Evolutionary conservation across 2,797 vertebrate species (phyloP).

Genomic region (Enteromius fasciolatus): DNA sequence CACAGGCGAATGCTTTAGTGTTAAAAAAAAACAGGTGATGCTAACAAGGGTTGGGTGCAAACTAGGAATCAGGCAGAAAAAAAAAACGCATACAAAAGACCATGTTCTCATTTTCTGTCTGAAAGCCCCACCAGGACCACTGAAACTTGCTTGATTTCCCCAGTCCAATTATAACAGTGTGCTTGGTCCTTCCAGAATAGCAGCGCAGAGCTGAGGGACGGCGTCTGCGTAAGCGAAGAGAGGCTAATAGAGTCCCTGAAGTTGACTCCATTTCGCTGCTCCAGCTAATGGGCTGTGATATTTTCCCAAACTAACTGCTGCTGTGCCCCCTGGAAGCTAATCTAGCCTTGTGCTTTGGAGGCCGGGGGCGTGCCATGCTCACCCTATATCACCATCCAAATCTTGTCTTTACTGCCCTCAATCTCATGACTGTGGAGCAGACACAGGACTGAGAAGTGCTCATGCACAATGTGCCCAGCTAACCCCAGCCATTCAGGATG

Average conservation of each 20-base stretch:
- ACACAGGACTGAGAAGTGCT: conserved; percentile 52
- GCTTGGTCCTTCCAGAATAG: conserved; percentile 87
- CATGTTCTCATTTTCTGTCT: conserved; percentile 76
- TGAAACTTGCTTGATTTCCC: conserved; percentile 95
- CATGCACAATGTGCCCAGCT: conserved; percentile 60
- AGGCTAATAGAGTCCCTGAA: conserved; percentile 94
- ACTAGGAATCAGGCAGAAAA: conserved; percentile 45
- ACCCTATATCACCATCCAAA: conserved; percentile 37
- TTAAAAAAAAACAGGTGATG: conserved; percentile 71
- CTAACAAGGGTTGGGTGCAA: conserved; percentile 64
- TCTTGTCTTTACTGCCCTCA: conserved; percentile 4
- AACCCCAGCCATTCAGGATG: conserved; percentile 72
- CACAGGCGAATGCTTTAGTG: conserved; percentile 65
- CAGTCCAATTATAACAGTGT: conserved; percentile 93
- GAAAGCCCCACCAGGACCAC: conserved; percentile 84
- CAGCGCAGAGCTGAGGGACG: conserved; percentile 83
- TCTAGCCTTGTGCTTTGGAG: conserved; percentile 73
- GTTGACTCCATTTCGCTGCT: conserved; percentile 93
- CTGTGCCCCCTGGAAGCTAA: conserved; percentile 81
- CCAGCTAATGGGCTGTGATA: conserved; percentile 94
- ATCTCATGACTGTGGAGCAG: conserved; percentile 26
- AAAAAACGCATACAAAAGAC: conserved; percentile 74
- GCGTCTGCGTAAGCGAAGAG: conserved; percentile 86
- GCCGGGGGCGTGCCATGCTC: conserved; percentile 55
- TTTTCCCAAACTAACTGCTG: conserved; percentile 86